phyloP scores from a whole-genome alignment of 2,888 invertebrate species.

The Heteromyza rotundicornis region DNA sequence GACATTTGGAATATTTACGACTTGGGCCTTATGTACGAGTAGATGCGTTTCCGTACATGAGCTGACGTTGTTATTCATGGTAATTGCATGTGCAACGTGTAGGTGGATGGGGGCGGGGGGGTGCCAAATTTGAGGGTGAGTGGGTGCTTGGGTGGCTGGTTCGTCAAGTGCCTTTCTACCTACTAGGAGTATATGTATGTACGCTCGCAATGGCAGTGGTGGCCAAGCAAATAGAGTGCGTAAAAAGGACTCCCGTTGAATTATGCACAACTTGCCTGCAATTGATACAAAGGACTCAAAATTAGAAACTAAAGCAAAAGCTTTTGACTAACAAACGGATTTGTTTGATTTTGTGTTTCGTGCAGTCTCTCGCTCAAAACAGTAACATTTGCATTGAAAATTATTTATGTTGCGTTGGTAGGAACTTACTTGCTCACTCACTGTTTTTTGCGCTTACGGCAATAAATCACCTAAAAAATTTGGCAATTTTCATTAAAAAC shows the following conservation, averaged over 20 bases:
- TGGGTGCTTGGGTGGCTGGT: no score
- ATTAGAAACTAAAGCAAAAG: constrained; percentile 42
- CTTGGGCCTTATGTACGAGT: constrained; percentile 35
- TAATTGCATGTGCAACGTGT: constrained; percentile 45
- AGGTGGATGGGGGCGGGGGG: background rate
- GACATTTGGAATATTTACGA: constrained; percentile 63
- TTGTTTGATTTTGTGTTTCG: background rate
- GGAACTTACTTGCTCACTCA: background rate
- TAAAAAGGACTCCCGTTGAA: constrained; percentile 43
- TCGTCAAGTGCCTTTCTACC: no score
- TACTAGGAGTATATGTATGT: background rate
- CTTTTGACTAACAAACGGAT: background rate
- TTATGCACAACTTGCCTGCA: constrained; percentile 54
- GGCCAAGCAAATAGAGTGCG: background rate
- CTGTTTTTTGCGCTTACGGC: background rate
- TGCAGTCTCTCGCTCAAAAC: background rate
- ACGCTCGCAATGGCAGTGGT: background rate
- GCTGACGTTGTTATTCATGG: constrained; percentile 49
- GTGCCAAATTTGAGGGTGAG: no score
- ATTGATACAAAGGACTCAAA: constrained; percentile 43
- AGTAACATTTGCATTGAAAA: no score
- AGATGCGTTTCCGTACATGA: background rate
- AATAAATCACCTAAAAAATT: background rate
- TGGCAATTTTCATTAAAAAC: constrained; percentile 25
- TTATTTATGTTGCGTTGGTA: no score